Evolutionary conservation across 2,113 vertebrate species (phyloP).

Genomic region (Danionella cerebrum): DNA sequence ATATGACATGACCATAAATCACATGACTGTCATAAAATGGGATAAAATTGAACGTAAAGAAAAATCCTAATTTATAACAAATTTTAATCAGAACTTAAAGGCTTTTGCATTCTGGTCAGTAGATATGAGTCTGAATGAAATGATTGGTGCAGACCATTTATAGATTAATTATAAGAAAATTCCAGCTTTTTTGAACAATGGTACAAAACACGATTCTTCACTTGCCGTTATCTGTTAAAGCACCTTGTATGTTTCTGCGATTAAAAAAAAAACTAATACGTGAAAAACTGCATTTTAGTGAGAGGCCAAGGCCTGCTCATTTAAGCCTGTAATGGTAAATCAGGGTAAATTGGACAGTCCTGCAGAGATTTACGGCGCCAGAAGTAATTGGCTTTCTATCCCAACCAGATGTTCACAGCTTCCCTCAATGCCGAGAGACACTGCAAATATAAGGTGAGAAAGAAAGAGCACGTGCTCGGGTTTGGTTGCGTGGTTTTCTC

Average conservation of each 20-base stretch:
- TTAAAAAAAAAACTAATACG: neutral
- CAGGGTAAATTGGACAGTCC: slow-evolving; percentile 25
- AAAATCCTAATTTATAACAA: no score
- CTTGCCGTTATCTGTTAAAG: neutral
- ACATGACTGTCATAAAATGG: no score
- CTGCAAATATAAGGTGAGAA: slow-evolving; percentile 7
- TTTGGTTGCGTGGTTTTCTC: slow-evolving; percentile 22
- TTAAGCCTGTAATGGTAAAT: slow-evolving; percentile 28
- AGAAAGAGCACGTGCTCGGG: slow-evolving; percentile 20
- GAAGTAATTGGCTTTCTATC: slow-evolving; percentile 31
- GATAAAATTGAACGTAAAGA: no score
- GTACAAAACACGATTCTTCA: no score
- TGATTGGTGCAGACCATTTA: no score
- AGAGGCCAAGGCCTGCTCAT: slow-evolving; percentile 4
- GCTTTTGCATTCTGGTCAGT: no score
- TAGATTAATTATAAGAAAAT: no score
- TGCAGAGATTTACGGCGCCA: slow-evolving; percentile 31
- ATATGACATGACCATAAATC: no score
- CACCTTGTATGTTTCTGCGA: neutral
- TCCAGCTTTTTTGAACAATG: no score
- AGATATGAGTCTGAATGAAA: no score
- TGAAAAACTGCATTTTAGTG: neutral
- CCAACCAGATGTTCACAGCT: slow-evolving; percentile 40
- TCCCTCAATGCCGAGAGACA: slow-evolving; percentile 10
- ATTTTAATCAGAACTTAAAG: no score